phyloP scores from a whole-genome alignment of 2,888 invertebrate species.

The Phragmatobia fuliginosa region DNA sequence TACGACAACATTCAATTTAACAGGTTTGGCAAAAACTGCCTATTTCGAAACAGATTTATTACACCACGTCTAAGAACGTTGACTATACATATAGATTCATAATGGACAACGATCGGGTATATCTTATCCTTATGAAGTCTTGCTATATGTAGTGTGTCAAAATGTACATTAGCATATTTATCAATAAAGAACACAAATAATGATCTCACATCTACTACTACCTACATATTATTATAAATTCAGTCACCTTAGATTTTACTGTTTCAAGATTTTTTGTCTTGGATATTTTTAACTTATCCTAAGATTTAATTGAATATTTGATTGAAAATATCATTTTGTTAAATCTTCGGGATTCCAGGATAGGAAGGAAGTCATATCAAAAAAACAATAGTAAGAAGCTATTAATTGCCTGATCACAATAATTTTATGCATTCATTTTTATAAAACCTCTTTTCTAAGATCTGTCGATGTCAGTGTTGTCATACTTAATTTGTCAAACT shows the following conservation, averaged over 20 bases:
- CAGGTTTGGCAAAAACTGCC: background rate
- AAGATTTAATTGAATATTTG: background rate
- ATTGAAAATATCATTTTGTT: background rate
- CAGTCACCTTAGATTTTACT: no score
- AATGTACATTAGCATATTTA: background rate
- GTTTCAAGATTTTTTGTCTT: background rate
- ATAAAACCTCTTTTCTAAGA: background rate
- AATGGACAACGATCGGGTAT: background rate
- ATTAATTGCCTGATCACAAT: background rate
- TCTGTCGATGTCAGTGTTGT: background rate
- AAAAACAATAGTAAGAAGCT: background rate
- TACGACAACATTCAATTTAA: constrained; percentile 3
- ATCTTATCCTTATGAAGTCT: no score
- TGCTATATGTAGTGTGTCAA: background rate
- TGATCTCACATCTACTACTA: background rate
- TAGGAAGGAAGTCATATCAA: background rate
- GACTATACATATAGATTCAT: background rate
- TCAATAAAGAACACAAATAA: background rate
- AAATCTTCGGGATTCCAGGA: background rate
- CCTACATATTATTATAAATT: no score
- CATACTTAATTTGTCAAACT: background rate
- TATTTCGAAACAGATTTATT: background rate
- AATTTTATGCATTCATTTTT: background rate
- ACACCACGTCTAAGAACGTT: background rate
- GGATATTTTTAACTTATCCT: background rate